These are phyloP conservation scores for Pyrocephalus nanus DNA, from an alignment of 2,797 vertebrate genomes.

Conservation along the genomic window DNA sequence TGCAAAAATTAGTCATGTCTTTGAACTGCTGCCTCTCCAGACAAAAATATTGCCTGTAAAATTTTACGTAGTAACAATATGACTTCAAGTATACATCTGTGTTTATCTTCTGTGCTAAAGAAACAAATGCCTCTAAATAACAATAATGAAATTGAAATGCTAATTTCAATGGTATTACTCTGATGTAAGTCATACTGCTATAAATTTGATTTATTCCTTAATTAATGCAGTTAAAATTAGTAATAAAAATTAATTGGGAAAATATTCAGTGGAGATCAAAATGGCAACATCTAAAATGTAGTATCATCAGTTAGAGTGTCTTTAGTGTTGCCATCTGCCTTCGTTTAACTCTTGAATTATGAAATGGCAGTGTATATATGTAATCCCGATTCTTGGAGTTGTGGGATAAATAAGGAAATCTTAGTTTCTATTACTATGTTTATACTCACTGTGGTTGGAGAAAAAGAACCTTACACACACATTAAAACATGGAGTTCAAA, in stretches of 20 bases:
- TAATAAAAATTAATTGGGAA: constrained; percentile 43
- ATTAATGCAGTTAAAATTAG: constrained; percentile 37
- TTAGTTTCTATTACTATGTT: neutral
- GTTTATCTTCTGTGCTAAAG: constrained; percentile 1
- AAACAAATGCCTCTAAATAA: neutral
- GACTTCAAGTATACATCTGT: constrained; percentile 1
- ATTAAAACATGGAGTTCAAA: neutral
- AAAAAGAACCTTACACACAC: neutral
- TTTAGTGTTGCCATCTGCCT: constrained; percentile 44
- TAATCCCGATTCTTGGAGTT: neutral
- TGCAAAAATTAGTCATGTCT: neutral
- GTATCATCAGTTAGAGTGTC: neutral
- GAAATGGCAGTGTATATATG: neutral
- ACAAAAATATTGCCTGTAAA: constrained; percentile 10
- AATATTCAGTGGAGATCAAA: constrained; percentile 13
- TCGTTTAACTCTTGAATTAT: neutral
- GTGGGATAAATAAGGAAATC: neutral
- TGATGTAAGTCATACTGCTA: neutral
- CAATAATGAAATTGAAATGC: neutral
- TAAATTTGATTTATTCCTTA: constrained; percentile 19
- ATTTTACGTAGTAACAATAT: neutral
- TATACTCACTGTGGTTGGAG: neutral
- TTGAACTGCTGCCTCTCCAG: constrained; percentile 6
- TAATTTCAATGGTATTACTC: constrained; percentile 7
- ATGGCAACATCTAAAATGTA: neutral